Evolutionary conservation across 2,797 vertebrate species (phyloP), one percentile per base, ranked within the genome.

Genomic region (Peromyscus attwateri): DNA sequence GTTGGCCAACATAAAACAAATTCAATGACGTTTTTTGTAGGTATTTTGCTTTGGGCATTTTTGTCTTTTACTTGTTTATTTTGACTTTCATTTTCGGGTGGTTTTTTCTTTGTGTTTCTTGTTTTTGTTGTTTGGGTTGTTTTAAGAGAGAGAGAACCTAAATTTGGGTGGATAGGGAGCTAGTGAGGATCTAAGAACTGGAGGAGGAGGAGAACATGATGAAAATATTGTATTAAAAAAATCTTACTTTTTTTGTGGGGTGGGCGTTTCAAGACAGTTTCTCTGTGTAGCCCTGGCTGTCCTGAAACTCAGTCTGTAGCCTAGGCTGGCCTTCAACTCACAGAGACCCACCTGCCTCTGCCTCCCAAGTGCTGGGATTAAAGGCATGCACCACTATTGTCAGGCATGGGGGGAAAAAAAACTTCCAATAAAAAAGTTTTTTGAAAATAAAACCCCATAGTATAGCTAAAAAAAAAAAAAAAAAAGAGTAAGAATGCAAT

Each of bases 361-460:
- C 16, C 68, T 70, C 68, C 7, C 68, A n/a, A 70, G 34, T 70
- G 68, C 68, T 70, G 34, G 34, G 34, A 70, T 70, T 70, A 70
- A 70, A 70, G 68, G 34, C 6, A 6, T n/a, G 16, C 6, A 7
- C 14, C 29, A n/a, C 34, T 5, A 34, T 31, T 16, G n/a, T 7
- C 68, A 34, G n/a, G 12, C 68, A 70, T 17, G 6, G 17, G 19
- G n/a, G 49, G 12, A 21, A 21, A 55, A 77, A 60, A n/a, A 23
- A 12, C 79, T 57, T 37, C 14, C 34, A 25, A 57, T 25, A 37
- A 81, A 52, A 77, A 57, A 77, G 46, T 17, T 23, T 23, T 25
- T 9, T 94, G 94, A 95, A 55, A 87, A 94, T 60, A 13, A 85
- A 75, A 92, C 66, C 75, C 19, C 49, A 66, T 85, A 27, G 37